Base-by-base conservation (phyloP, 2,113 vertebrate species). In the Synodontis membranacea region DNA sequence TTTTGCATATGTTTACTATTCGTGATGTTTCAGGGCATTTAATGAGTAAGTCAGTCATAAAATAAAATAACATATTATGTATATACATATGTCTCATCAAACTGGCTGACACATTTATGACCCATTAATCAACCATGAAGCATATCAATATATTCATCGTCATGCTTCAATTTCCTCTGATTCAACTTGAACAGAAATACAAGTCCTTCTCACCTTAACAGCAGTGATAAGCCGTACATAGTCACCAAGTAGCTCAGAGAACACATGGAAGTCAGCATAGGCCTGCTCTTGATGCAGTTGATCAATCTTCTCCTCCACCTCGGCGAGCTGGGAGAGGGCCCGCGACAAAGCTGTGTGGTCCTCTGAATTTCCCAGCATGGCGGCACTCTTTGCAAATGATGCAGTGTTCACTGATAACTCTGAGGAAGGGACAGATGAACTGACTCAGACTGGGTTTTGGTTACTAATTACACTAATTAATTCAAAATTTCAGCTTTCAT, bases 261-360 rank as follows among this genome's bases (percentile, higher is more conserved):
- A 97, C 80, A 99, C 92, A 90, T 97, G 97, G 90, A 99, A 98
- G 94, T 99, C 98, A 2, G 97, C 96, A 92, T 96, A 96, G 89
- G 97, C 96, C 95, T 99, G 98, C 34, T 99, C 97, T 94, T 98
- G 97, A 93, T 99, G 97, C 89, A 99, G 95, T 84, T 96, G 96
- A 93, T 99, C 98, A 88, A 99, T 97, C 93, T 99, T 99, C 93
- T 99, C 98, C 92, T 99, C 97, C 91, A 99, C 98, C 87, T 99
- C 98, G n/a, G 98, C 98, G 90, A 99, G 96, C 92, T 99, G 98
- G 37, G 98, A 99, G 91, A 99, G 93, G 25, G 98, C 98, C 79
- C 98, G 94, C 19, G 98, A 99, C 46, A 99, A 93, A 66, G 98
- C 98, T 70, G 98, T 99, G 92, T 99, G 98, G 91, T 99, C 98